Conservation (phyloP, 2,797 vertebrate genomes). For the Ammospiza maritima region DNA sequence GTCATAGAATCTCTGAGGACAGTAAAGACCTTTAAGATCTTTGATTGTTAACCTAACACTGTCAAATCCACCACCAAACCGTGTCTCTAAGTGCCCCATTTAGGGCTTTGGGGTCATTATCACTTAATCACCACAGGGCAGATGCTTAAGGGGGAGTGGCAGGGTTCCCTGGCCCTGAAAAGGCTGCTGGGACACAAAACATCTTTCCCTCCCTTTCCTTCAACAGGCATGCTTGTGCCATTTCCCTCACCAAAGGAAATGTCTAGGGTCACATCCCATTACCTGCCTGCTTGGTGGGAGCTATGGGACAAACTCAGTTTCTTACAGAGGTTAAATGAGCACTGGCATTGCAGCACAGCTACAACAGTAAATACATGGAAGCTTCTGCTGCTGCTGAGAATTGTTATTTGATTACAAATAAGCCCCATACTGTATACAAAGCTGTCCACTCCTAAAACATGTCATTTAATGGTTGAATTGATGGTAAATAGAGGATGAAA, state of each 20-base stretch:
- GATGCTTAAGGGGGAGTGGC: background rate
- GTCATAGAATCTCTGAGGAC: background rate
- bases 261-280: background rate
- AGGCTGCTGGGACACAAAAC: background rate
- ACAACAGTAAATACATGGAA: background rate
- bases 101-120: background rate
- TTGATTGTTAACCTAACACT: background rate
- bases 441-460: background rate
- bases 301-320: fast-evolving
- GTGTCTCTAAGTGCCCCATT: background rate
- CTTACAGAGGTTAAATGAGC: background rate
- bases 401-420: background rate
- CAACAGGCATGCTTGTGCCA: fast-evolving
- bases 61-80: background rate
- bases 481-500: background rate
- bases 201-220: background rate
- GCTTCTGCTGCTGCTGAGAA: background rate
- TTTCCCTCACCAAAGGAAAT: background rate
- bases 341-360: background rate
- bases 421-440: background rate
- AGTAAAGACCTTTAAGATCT: background rate
- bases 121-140: background rate
- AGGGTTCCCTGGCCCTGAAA: background rate
- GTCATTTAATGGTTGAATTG: background rate
- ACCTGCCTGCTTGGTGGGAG: fast-evolving